These are phyloP conservation scores for Coreius guichenoti DNA, from an alignment of 2,797 vertebrate species.

Conservation along the genomic window DNA sequence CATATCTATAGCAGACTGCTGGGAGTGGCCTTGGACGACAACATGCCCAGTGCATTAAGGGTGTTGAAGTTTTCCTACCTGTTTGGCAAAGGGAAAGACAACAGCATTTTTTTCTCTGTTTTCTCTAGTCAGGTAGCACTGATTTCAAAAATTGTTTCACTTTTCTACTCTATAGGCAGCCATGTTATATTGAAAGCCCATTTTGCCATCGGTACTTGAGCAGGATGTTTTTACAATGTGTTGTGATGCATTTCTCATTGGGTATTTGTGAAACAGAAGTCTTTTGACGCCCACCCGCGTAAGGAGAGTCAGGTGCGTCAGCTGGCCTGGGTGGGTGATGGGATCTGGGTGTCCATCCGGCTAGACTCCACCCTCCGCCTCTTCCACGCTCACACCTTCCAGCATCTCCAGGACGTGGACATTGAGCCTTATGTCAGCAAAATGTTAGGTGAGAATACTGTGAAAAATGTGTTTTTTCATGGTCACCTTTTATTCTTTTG, in stretches of 20 bases:
- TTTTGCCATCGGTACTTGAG: background rate
- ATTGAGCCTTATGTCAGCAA: constrained; percentile 99
- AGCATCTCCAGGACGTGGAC: constrained; percentile 97
- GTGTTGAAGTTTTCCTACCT: background rate
- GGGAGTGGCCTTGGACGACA: background rate
- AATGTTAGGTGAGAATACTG: constrained; percentile 87
- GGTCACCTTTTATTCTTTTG: background rate
- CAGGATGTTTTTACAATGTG: background rate
- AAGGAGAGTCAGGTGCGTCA: constrained; percentile 97
- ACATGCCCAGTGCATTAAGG: background rate
- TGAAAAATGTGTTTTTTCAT: too few relatives aligned
- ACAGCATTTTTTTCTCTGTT: background rate
- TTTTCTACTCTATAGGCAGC: background rate
- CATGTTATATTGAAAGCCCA: background rate
- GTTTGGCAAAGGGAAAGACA: background rate
- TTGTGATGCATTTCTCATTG: background rate
- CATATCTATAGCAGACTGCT: background rate
- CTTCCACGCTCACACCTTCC: constrained; percentile 96
- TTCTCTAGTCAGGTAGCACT: background rate
- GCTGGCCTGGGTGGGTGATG: constrained; percentile 96
- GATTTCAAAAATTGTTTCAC: background rate
- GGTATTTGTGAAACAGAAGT: constrained; percentile 80
- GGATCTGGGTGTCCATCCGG: constrained; percentile 97
- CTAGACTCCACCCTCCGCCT: constrained; percentile 94
- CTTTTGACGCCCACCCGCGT: constrained; percentile 95